Conservation (phyloP, 2,113 vertebrate species). For the Alosa alosa region DNA sequence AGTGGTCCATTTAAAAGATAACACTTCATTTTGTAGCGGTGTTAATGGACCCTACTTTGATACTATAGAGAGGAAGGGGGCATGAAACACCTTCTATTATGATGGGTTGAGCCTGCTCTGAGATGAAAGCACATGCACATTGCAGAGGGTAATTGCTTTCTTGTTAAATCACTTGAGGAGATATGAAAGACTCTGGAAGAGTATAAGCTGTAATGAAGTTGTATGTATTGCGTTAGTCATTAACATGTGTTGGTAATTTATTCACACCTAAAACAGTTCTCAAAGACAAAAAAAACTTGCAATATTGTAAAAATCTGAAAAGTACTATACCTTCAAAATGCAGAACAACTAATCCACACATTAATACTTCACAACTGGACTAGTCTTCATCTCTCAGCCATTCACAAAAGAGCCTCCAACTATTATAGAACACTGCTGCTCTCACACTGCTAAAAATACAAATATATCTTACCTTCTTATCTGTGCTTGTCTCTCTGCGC, state of each 20-base stretch:
- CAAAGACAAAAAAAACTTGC: no score
- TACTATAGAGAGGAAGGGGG: conserved; percentile 30
- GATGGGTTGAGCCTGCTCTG: conserved; percentile 28
- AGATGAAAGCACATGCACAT: conserved; percentile 44
- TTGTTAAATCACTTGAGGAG: conserved; percentile 40
- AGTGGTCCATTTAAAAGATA: conserved; percentile 43
- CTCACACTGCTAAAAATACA: no score
- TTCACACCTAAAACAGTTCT: neutral
- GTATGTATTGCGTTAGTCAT: neutral
- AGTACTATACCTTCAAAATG: no score
- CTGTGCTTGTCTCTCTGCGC: no score
- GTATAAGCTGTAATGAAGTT: neutral
- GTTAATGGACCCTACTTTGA: conserved; percentile 37
- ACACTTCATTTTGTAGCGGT: conserved; percentile 39
- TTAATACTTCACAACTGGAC: no score
- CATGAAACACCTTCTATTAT: conserved; percentile 44
- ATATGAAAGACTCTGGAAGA: conserved; percentile 26
- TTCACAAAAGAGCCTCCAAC: no score
- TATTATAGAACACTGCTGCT: no score
- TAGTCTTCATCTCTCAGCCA: no score
- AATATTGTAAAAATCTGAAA: no score
- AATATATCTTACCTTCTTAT: no score
- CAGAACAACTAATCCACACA: no score
- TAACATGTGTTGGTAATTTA: neutral
- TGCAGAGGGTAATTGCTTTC: conserved; percentile 47